Base-by-base conservation (phyloP, 1,140 invertebrate species). In the Diorhabda elongata region DNA sequence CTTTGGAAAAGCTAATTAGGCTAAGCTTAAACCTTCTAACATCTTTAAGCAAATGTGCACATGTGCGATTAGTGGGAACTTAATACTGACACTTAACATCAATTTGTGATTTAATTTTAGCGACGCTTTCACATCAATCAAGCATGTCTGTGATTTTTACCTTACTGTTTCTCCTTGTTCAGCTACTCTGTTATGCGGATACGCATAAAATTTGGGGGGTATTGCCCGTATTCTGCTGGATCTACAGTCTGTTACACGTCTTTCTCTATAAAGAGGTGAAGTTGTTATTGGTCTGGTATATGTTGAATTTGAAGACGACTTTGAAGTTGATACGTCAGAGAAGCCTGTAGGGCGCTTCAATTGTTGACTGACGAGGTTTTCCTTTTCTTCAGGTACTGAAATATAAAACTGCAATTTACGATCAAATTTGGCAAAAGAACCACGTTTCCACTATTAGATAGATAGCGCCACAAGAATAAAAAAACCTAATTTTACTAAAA, bases 161-260 rank as follows among this genome's bases (percentile, higher is more conserved):
- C 47, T 52, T 2, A 92, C 87, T 2, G 89, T 90, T 73, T 94
- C 91, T 5, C 93, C 92, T 80, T 93, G 90, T 77, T 94, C 90
- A 0, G 88, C 92, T 4, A 94, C 87, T 60, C 90, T 87, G 78
- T 94, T 93, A 77, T 93, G 92, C 2, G 94, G 94, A 67, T 94
- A 90, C 41, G 93, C 91, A 79, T 94, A 92, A 82, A 97, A 96
- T 80, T 92, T 92, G 0, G 93, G 92, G 2, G 91, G 84, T 52
- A 84, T 76, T 47, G 75, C 75, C 71, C 76, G 52, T 4, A 71
- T 69, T 52, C 69, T 69, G 5, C 72, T 44, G 5, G 66, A 44
- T 45, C 66, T 69, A 45, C 65, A 60, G 6, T 6, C 9, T n/a
- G 56, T 44, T 6, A 41, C 26, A 41, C 47, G 4, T 8, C 61